These are phyloP conservation scores for Lordiphosa mommai DNA, from an alignment of 1,140 invertebrate genomes.

Conservation along the genomic window DNA sequence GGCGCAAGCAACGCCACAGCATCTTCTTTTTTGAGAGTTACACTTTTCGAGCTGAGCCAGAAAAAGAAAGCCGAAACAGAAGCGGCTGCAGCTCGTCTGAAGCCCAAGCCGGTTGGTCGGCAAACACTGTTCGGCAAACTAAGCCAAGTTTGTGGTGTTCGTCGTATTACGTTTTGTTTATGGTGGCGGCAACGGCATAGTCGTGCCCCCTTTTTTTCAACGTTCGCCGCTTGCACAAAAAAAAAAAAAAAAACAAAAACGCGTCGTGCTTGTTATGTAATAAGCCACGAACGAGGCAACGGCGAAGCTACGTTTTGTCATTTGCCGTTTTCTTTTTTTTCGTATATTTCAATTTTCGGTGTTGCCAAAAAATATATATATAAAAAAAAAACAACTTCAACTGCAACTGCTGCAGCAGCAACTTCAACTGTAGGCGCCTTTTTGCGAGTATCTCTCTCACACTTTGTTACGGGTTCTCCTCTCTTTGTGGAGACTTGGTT, in stretches of 20 bases:
- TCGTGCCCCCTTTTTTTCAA: constrained; percentile 69
- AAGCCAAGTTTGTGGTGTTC: constrained; percentile 44
- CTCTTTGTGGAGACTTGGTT: constrained; percentile 34
- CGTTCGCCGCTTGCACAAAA: constrained; percentile 53
- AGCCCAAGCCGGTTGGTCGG: constrained; percentile 9
- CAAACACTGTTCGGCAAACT: constrained; percentile 9
- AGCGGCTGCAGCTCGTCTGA: constrained; percentile 9
- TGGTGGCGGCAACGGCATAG: constrained; percentile 38
- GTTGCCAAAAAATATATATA: constrained; percentile 56
- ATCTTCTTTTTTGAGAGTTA: constrained; percentile 16
- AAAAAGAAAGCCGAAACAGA: constrained; percentile 41
- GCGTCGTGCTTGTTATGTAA: constrained; percentile 71
- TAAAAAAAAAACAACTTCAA: constrained; percentile 39
- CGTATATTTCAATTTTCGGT: constrained; percentile 36
- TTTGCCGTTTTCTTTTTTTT: constrained; percentile 42
- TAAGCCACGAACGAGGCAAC: constrained; percentile 34
- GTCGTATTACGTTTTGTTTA: constrained; percentile 15
- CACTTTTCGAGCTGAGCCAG: constrained; percentile 12
- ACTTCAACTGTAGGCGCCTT: constrained; percentile 51
- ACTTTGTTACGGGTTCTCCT: constrained; percentile 12
- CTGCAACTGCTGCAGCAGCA: constrained; percentile 11
- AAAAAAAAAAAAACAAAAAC: constrained; percentile 18
- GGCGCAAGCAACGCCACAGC: constrained; percentile 26
- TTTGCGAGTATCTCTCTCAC: constrained; percentile 14
- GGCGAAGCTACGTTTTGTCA: constrained; percentile 55